These are phyloP conservation scores for Fragum whitleyi DNA, from an alignment of 2,888 invertebrate genomes.

Conservation along the genomic window DNA sequence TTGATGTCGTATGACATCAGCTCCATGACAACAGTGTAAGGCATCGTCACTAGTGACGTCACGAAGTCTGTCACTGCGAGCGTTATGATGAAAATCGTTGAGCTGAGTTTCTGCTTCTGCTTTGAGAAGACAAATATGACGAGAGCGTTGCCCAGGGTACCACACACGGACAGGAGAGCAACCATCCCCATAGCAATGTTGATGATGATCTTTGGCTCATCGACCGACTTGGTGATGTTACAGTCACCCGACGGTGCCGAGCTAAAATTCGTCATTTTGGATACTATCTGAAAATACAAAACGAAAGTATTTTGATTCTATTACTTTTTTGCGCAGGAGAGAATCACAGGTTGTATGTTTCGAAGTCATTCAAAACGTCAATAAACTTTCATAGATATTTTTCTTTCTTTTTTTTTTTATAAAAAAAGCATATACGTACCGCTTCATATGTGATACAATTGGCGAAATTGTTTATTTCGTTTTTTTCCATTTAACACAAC, in stretches of 20 bases:
- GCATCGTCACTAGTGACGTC: slow-evolving; percentile 81
- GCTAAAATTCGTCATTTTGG: background rate
- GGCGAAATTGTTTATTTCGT: no score
- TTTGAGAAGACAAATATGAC: slow-evolving; percentile 79
- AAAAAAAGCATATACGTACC: no score
- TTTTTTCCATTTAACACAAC: no score
- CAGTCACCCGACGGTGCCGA: background rate
- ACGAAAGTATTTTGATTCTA: no score
- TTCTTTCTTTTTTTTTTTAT: no score
- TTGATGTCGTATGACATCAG: slow-evolving; percentile 72
- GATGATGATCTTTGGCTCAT: slow-evolving; percentile 47
- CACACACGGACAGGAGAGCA: slow-evolving; percentile 74
- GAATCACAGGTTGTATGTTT: no score
- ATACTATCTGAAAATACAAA: background rate
- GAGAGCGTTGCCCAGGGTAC: slow-evolving; percentile 77
- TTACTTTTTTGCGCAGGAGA: no score
- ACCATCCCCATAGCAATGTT: slow-evolving; percentile 72
- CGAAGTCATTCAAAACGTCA: no score
- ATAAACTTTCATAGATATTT: no score
- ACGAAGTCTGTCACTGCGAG: slow-evolving; percentile 82
- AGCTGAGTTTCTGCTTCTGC: slow-evolving; percentile 77
- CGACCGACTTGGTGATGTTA: background rate
- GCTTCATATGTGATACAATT: no score
- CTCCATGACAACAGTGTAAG: slow-evolving; percentile 81
- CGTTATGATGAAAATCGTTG: slow-evolving; percentile 82